Base-by-base conservation (phyloP, 2,797 vertebrate genomes). In the Sylvia borin region DNA sequence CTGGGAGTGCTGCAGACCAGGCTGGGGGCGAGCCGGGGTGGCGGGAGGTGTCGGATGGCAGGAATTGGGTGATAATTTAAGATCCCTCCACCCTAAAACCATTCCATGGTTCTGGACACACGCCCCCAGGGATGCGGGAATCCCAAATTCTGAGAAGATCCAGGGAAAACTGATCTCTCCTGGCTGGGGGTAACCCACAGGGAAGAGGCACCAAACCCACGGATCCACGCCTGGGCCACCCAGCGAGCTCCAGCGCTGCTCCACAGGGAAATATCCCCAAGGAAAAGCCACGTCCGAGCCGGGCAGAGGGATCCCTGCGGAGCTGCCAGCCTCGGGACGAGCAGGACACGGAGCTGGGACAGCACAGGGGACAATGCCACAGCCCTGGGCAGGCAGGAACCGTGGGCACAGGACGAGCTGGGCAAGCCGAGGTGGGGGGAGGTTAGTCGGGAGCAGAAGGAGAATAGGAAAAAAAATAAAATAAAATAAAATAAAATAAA, bases 341-440 rank as follows among this genome's bases (percentile, higher is more conserved):
- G 78, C 55, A 3, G 11, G 62, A 71, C 80, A 85, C 77, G 13
- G 22, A 29, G n/a, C 14, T 17, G 3, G 14, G 75, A 54, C 61
- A 51, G 72, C 77, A 60, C 43, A 12, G 83, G 88, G 54, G 38
- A 26, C 14, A 16, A 5, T 5, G 16, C 16, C 50, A 29, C 66
- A 38, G 51, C 60, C n/a, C 62, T 19, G 54, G 73, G 81, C 87
- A 94, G 92, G 95, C 90, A 90, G 36, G 80, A 40, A 5, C 75
- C 21, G 21, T 7, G 4, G 91, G 88, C 19, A 45, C 6, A 90
- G 74, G 73, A 90, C 62, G 66, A 88, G 77, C 70, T 10, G 42
- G 88, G 92, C 61, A 66, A 42, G 57, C 79, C 16, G 50, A 65
- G 58, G 58, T 2, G 24, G 48, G 68, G 58, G 58, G 3, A 25